Evolutionary conservation across 2,888 invertebrate genomes (phyloP).

Genomic region (Epicampocera succincta): DNA sequence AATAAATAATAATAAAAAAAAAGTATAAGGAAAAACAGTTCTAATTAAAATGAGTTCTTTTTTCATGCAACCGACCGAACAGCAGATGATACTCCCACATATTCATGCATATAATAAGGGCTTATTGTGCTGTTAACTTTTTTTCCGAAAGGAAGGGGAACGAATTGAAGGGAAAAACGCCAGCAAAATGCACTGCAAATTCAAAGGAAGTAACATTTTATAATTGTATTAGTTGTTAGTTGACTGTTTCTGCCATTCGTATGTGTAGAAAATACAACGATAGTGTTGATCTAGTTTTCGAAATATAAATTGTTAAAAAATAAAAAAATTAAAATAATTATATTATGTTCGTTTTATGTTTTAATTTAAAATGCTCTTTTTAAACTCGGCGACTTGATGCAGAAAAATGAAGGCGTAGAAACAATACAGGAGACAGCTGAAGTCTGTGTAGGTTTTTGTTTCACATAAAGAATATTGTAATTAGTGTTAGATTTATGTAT

Average conservation of each 20-base stretch:
- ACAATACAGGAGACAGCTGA: neutral
- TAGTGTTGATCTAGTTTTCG: constrained; percentile 52
- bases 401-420: constrained; percentile 8
- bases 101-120: constrained; percentile 51
- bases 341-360: neutral
- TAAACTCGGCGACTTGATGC: constrained; percentile 16
- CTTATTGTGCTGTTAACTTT: constrained; percentile 33
- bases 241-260: neutral
- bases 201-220: constrained; percentile 45
- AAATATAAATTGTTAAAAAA: constrained; percentile 5
- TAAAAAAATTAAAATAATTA: constrained; percentile 9
- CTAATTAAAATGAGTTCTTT: constrained; percentile 59
- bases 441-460: neutral
- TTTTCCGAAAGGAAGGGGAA: constrained; percentile 6
- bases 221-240: constrained; percentile 59
- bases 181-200: constrained; percentile 43
- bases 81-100: constrained; percentile 30
- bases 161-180: constrained; percentile 17
- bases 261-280: neutral
- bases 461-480: neutral
- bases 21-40: constrained; percentile 38
- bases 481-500: no score
- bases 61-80: neutral
- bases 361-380: constrained; percentile 10
- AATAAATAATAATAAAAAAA: constrained; percentile 37